phyloP scores from a whole-genome alignment of 2,888 invertebrate species.

The Pandemis corylana region DNA sequence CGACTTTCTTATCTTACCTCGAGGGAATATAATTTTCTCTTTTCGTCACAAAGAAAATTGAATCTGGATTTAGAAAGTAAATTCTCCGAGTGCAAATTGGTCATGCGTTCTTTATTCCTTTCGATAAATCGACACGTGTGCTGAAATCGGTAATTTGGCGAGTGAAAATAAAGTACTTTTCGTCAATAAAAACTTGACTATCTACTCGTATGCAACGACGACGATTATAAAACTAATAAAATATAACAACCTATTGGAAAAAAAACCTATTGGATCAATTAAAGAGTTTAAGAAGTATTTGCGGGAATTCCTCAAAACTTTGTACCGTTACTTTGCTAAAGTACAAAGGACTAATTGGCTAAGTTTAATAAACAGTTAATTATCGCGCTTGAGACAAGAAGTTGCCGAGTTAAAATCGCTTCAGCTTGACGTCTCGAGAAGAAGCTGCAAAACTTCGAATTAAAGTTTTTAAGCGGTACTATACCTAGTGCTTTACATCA shows the following conservation, averaged over 20 bases:
- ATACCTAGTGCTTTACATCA: not conserved
- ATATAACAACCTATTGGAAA: not conserved
- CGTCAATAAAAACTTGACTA: too few species aligned
- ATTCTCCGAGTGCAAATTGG: slow-evolving; percentile 45
- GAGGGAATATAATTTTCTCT: slow-evolving; percentile 53
- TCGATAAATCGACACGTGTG: slow-evolving; percentile 12
- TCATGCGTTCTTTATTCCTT: slow-evolving; percentile 33
- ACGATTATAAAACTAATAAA: too few species aligned
- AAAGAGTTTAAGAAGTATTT: not conserved
- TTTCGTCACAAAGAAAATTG: slow-evolving; percentile 50
- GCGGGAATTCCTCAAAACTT: not conserved
- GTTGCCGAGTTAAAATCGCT: not conserved
- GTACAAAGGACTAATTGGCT: slow-evolving; percentile 22
- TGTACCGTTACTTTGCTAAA: not conserved
- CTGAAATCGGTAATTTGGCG: slow-evolving; percentile 2
- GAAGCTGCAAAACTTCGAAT: not conserved
- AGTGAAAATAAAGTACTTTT: not conserved
- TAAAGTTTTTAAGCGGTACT: not conserved
- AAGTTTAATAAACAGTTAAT: slow-evolving; percentile 24
- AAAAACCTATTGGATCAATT: not conserved
- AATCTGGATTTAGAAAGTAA: slow-evolving; percentile 45
- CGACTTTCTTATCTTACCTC: slow-evolving; percentile 50
- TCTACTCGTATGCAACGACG: too few species aligned
- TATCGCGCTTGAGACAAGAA: slow-evolving; percentile 13
- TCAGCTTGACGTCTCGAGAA: not conserved